These are phyloP conservation scores for Apamea sordens DNA, from an alignment of 2,888 invertebrate genomes.

Conservation along the genomic window DNA sequence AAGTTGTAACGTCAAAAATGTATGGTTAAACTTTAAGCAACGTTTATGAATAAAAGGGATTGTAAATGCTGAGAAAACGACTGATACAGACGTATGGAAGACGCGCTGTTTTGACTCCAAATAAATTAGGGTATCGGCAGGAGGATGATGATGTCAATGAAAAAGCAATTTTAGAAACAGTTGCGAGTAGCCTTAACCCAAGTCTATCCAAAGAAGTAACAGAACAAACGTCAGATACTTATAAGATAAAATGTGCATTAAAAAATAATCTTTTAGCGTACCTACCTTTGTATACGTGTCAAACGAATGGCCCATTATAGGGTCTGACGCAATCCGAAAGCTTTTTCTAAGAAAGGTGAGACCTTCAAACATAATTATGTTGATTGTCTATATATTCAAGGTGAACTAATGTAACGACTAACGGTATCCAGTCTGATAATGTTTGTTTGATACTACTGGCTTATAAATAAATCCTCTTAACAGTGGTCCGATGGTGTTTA, in stretches of 20 bases:
- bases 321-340: conserved; percentile 36
- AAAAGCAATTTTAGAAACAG: neutral
- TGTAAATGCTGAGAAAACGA: neutral
- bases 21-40: neutral
- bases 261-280: neutral
- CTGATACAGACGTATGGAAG: neutral
- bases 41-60: neutral
- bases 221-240: neutral
- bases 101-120: neutral
- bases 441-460: conserved; percentile 17
- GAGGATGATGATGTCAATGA: neutral
- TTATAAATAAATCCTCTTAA: neutral
- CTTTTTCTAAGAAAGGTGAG: conserved; percentile 46
- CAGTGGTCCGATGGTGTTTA: too few species aligned
- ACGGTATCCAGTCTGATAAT: conserved; percentile 30
- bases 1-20: neutral
- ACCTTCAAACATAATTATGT: conserved; percentile 43
- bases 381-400: conserved; percentile 48
- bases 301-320: conserved; percentile 22
- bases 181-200: neutral
- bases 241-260: neutral
- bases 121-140: too few species aligned
- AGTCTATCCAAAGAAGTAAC: neutral
- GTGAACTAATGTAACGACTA: conserved; percentile 31
- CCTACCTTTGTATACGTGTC: neutral